Conservation (phyloP, 2,888 invertebrate genomes). For the Eristalis arbustorum region DNA sequence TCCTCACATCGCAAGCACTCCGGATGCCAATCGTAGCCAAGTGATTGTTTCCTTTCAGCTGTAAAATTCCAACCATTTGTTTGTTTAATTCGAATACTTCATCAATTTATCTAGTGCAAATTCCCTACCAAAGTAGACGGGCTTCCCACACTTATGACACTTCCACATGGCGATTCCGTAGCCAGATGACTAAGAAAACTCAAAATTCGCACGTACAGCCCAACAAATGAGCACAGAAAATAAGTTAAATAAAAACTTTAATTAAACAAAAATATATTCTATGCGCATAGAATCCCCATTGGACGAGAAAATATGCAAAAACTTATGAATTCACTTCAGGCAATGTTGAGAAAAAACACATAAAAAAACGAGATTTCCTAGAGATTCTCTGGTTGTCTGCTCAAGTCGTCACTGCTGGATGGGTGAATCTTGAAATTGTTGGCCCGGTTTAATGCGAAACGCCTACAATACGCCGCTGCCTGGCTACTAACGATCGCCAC, state of each 20-base stretch:
- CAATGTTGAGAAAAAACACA: not conserved
- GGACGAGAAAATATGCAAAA: slow-evolving; percentile 11
- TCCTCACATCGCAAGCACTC: slow-evolving; percentile 91
- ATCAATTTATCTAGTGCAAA: not conserved
- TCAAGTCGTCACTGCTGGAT: not conserved
- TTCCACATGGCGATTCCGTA: slow-evolving; percentile 84
- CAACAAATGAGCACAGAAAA: slow-evolving; percentile 27
- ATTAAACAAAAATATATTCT: slow-evolving; percentile 29
- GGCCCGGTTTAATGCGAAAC: slow-evolving; percentile 40
- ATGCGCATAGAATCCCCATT: slow-evolving; percentile 47
- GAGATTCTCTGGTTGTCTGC: slow-evolving; percentile 14
- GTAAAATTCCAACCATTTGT: slow-evolving; percentile 72
- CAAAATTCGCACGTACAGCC: slow-evolving; percentile 34
- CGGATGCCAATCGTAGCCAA: slow-evolving; percentile 93
- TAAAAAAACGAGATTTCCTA: slow-evolving; percentile 37
- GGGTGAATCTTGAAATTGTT: not conserved
- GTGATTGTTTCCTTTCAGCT: slow-evolving; percentile 93
- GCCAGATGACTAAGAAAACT: slow-evolving; percentile 49
- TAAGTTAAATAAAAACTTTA: slow-evolving; percentile 28
- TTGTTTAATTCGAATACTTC: slow-evolving; percentile 22
- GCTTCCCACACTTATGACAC: slow-evolving; percentile 91
- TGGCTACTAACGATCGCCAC: slow-evolving; percentile 17
- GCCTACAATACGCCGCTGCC: slow-evolving; percentile 41
- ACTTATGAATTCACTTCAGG: slow-evolving; percentile 7
- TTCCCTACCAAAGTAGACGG: slow-evolving; percentile 87